A percentile compares a stretch with the other conserved stretches of the same genome.
phyloP scores from a whole-genome alignment of 2,113 vertebrate species.

The Forbesichthys papilliferus region DNA sequence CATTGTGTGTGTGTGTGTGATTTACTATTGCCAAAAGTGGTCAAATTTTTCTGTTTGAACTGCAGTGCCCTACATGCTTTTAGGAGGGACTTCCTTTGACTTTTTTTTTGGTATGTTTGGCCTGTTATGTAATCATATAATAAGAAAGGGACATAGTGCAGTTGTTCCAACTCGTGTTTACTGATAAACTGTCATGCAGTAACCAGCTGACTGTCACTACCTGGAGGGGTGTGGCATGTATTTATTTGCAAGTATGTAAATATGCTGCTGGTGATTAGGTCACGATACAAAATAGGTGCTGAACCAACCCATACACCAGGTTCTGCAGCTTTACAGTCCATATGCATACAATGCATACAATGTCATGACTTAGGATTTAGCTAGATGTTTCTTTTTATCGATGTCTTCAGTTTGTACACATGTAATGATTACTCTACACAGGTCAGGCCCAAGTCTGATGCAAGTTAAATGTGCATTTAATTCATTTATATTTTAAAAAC shows the following conservation, averaged over 20 bases:
- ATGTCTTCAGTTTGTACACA: background rate
- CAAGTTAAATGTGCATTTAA: background rate
- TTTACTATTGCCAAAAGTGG: background rate
- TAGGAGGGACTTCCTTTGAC: background rate
- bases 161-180: conserved; percentile 29
- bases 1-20: background rate
- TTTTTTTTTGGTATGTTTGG: background rate
- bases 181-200: conserved; percentile 53
- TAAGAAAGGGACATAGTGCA: conserved; percentile 10
- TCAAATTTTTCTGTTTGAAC: background rate
- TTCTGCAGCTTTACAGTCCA: background rate
- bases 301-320: too few species aligned
- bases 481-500: too few species aligned
- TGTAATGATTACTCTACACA: background rate
- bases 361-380: too few species aligned
- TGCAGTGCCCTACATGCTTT: background rate
- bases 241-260: conserved; percentile 6
- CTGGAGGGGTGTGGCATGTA: conserved; percentile 39
- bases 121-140: conserved; percentile 26
- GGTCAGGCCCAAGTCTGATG: too few species aligned
- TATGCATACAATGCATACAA: background rate
- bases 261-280: background rate
- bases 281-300: background rate
- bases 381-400: too few species aligned
- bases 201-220: conserved; percentile 65